Conservation (phyloP, 2,113 vertebrate species). For the Heterotilapia buettikoferi region DNA sequence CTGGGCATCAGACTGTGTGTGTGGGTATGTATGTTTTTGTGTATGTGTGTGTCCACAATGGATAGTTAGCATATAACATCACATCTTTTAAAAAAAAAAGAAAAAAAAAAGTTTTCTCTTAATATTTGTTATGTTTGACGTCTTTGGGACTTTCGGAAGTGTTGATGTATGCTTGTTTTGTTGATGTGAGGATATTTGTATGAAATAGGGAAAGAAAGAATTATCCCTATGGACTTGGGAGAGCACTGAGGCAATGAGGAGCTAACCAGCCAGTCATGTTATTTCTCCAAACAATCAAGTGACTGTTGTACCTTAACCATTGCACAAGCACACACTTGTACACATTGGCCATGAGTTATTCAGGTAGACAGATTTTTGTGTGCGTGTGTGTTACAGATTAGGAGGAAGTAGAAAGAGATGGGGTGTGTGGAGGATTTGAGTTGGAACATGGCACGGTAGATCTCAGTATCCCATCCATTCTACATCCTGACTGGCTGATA, state of each 20-base stretch:
- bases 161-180: constrained; percentile 21
- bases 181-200: constrained; percentile 18
- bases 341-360: not conserved
- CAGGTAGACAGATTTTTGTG: not conserved
- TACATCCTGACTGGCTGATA: not conserved
- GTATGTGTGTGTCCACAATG: not conserved
- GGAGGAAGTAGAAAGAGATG: not conserved
- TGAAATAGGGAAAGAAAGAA: not conserved
- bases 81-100: not conserved
- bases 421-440: not conserved
- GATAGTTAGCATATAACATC: constrained; percentile 30
- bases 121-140: constrained; percentile 21
- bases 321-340: not conserved
- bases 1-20: constrained; percentile 30
- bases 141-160: constrained; percentile 7
- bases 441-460: not conserved
- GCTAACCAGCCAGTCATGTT: constrained; percentile 27
- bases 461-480: not conserved
- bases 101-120: not conserved
- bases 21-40: constrained; percentile 6
- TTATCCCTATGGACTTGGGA: constrained; percentile 8
- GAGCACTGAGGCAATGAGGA: constrained; percentile 38
- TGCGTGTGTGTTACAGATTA: not conserved
- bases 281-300: constrained; percentile 43
- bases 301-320: constrained; percentile 48